Base-by-base conservation (phyloP, 2,888 invertebrate genomes). In the Alcis repandata region DNA sequence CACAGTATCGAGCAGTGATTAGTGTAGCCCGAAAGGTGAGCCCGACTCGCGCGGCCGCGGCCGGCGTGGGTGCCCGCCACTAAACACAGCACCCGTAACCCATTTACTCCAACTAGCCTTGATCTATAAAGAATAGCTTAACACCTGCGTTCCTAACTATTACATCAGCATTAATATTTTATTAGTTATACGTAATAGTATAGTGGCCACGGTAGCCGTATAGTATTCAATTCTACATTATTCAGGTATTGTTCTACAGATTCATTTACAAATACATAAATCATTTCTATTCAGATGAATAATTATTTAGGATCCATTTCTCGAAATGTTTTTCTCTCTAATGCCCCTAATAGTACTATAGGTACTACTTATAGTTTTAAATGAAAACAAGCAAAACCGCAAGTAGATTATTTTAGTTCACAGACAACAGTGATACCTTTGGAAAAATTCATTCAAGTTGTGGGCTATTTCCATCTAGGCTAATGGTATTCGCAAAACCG, bases 51-150 rank as follows among this genome's bases (percentile, higher is more conserved):
- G 20, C 46, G 9, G 49, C 4, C 40, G 20, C 46, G 9, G 49
- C 4, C 40, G 63, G 64, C 46, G 78, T 73, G 70, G 73, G 74
- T 62, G 59, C 64, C 52, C 33, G 36, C 52, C 58, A 56, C 65
- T 66, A 54, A 75, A 71, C 67, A 70, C 61, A 67, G 72, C 71
- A 60, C 66, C 60, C 62, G 68, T 72, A 73, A 77, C 71, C 72
- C 63, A 78, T 73, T 73, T 78, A 67, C 57, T 62, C 59, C 62
- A 67, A 69, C 49, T 63, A 69, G 70, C 79, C 79, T 76, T 78
- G 75, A 75, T 74, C 73, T 63, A 78, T 58, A 73, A 72, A 70
- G 64, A 69, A 59, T 60, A 63, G 64, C 72, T 71, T 52, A 68
- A 70, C 67, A 66, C 71, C 67, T 71, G 61, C 67, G 56, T 66